Evolutionary conservation across 2,113 vertebrate species (phyloP).

Genomic region (Etheostoma spectabile): DNA sequence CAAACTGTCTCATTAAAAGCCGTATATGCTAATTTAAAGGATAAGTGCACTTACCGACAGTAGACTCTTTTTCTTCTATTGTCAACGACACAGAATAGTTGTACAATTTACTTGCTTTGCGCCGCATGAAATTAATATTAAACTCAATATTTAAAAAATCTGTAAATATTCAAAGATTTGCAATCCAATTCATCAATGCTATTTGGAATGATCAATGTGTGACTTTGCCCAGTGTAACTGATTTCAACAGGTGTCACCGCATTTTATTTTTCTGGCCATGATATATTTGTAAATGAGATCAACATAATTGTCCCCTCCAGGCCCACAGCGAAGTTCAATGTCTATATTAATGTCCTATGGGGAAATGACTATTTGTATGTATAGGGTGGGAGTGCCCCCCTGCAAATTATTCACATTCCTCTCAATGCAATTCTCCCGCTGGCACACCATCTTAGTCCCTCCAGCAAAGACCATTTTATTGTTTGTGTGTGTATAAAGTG

Average conservation of each 20-base stretch:
- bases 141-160: too few relatives aligned
- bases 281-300: conserved; percentile 60
- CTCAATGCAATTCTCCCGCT: conserved; percentile 3
- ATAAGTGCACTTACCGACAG: not conserved
- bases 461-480: conserved; percentile 36
- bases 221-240: not conserved
- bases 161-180: not conserved
- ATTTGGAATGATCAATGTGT: not conserved
- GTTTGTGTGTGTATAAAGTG: conserved; percentile 49
- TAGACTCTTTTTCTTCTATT: not conserved
- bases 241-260: conserved; percentile 33
- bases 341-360: conserved; percentile 64
- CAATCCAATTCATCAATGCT: not conserved
- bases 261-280: conserved; percentile 30
- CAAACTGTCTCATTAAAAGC: conserved; percentile 8
- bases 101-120: not conserved
- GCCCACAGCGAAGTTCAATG: conserved; percentile 44
- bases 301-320: conserved; percentile 52
- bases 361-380: conserved; percentile 57
- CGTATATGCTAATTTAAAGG: not conserved
- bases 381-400: conserved; percentile 14
- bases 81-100: not conserved
- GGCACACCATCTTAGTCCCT: conserved; percentile 31
- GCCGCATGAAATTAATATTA: not conserved
- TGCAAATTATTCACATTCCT: conserved; percentile 55